phyloP scores from a whole-genome alignment of 2,113 vertebrate genomes.

The Alouatta palliata region DNA sequence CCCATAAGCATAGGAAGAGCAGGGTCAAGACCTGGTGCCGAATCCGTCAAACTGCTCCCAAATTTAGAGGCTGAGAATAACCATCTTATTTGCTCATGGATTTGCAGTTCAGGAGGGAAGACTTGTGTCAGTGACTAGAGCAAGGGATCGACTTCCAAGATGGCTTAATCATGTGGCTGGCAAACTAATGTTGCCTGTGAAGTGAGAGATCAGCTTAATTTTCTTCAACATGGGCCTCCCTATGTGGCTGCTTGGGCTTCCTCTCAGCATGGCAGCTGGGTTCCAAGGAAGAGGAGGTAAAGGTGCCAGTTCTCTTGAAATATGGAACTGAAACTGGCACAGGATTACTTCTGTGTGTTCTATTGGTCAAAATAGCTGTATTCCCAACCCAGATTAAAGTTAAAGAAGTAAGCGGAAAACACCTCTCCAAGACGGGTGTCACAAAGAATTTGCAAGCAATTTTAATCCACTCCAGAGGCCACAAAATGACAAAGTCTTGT shows the following conservation, averaged over 20 bases:
- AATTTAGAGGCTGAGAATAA: neutral
- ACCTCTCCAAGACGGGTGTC: neutral
- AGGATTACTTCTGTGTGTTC: neutral
- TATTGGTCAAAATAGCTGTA: neutral
- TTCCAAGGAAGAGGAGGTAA: neutral
- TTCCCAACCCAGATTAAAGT: neutral
- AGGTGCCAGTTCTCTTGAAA: neutral
- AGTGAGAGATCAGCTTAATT: neutral
- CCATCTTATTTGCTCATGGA: neutral
- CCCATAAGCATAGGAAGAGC: neutral
- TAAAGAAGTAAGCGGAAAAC: neutral
- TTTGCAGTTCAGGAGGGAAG: neutral
- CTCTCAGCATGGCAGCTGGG: neutral
- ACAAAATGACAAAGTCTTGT: neutral
- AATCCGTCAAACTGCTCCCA: neutral
- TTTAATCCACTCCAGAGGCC: slow-evolving; percentile 1
- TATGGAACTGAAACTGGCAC: neutral
- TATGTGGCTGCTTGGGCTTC: neutral
- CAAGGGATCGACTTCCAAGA: neutral
- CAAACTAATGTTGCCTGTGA: no score
- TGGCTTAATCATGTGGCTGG: neutral
- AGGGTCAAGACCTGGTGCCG: neutral
- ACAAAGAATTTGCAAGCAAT: slow-evolving; percentile 12
- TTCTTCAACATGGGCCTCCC: neutral
- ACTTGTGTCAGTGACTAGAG: neutral